A percentile compares a stretch with the other conserved stretches of the same genome.
These are phyloP conservation scores for Macrotis lagotis DNA, from an alignment of 2,113 vertebrate genomes.

Conservation along the genomic window DNA sequence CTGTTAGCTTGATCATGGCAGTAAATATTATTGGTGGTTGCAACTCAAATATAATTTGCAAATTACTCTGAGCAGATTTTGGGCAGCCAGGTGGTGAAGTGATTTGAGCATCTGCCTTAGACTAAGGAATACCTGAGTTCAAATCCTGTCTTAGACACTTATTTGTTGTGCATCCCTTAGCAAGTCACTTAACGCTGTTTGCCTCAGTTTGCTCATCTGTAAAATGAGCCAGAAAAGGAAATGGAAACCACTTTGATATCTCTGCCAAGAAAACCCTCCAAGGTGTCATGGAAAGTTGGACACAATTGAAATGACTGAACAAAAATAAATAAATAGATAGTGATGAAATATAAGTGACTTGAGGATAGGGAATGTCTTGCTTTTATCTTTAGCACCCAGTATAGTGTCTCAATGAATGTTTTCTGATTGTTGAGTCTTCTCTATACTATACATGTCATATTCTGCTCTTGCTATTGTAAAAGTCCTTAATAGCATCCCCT, in stretches of 20 bases:
- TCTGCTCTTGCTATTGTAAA: not conserved
- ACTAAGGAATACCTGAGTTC: not conserved
- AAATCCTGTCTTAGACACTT: not conserved
- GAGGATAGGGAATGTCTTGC: not conserved
- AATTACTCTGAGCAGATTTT: not conserved
- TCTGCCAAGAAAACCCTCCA: not conserved
- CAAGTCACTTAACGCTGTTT: not conserved
- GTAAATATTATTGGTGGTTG: not conserved
- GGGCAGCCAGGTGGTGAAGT: not conserved
- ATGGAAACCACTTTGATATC: not conserved
- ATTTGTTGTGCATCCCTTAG: not conserved
- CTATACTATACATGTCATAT: not conserved
- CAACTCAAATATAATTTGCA: not conserved
- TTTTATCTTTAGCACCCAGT: not conserved
- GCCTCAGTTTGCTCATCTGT: not conserved
- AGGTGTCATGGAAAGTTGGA: not conserved
- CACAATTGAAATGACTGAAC: not conserved
- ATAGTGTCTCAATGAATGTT: not conserved
- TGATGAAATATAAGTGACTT: not conserved
- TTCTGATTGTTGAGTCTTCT: not conserved
- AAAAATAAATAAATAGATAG: not conserved
- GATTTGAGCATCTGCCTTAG: not conserved
- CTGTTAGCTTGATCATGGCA: not conserved
- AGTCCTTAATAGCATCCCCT: no score
- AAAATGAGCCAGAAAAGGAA: not conserved